These are phyloP conservation scores for Ephialtes manifestator DNA, from an alignment of 2,888 invertebrate species.

Conservation along the genomic window DNA sequence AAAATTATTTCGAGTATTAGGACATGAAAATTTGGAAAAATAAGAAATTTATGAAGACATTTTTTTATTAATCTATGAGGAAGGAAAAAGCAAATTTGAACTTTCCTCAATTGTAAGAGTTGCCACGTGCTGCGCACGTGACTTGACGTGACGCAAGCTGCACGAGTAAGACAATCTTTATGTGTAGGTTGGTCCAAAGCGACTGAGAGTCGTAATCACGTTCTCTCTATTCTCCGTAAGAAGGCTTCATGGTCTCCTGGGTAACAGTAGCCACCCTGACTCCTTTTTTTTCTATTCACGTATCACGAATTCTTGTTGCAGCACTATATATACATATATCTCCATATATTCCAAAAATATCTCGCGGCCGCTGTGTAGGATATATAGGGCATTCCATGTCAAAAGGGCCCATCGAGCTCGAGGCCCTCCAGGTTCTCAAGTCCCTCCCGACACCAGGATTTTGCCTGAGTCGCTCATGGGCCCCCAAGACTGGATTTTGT, in stretches of 20 bases:
- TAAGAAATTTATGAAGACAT: too few relatives aligned
- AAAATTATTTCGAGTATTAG: not conserved
- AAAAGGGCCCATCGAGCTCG: too few relatives aligned
- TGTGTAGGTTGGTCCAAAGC: not conserved
- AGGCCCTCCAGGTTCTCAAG: too few relatives aligned
- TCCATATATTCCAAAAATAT: too few relatives aligned
- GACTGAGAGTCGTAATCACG: slow-evolving; percentile 16
- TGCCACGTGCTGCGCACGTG: slow-evolving; percentile 30
- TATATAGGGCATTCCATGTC: too few relatives aligned
- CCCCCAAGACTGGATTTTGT: too few relatives aligned
- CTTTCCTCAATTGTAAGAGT: not conserved
- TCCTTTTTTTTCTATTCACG: slow-evolving; percentile 23
- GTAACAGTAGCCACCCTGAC: not conserved
- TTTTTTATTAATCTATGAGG: too few relatives aligned
- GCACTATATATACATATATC: not conserved
- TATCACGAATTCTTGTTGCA: slow-evolving; percentile 31
- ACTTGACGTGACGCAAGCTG: not conserved
- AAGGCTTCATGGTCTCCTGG: not conserved
- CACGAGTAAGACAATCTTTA: not conserved
- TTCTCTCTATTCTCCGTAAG: not conserved
- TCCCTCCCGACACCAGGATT: too few relatives aligned
- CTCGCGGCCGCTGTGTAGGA: too few relatives aligned
- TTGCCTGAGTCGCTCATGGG: too few relatives aligned
- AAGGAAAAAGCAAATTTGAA: not conserved
- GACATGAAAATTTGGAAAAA: too few relatives aligned